Base-by-base conservation (phyloP, 2,888 invertebrate genomes). In the Drosophila siamana region DNA sequence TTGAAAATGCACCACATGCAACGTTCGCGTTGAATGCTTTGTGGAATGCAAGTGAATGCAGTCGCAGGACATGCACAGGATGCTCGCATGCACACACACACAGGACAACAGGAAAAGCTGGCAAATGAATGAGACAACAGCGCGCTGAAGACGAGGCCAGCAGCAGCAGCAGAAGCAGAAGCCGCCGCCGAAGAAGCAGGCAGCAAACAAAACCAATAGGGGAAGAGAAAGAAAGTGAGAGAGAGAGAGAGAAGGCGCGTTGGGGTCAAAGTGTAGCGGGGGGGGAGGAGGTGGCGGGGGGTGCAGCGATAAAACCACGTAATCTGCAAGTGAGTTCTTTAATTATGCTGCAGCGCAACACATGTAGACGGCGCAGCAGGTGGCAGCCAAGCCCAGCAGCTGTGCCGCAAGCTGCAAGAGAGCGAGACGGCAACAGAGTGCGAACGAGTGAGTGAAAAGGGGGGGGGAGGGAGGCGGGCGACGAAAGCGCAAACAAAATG, bases 271-370 rank as follows among this genome's bases (percentile, higher is more conserved):
- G n/a, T 4, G 24, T 7, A 2, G 5, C 15, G n/a, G 1, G 5
- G 15, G 9, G 15, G 50, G 9, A 7, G 26, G 24, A 22, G 54
- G 11, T 13, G 3, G 24, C 26, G 5, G 1, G 55, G 19, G 60
- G 43, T 33, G 0, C 13, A 19, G 11, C 6, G 28, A 77, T 87
- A 76, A 86, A 86, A 78, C 86, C 89, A 82, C 85, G 82, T 86
- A 86, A 86, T 81, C 86, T 85, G 85, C 80, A 82, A 89, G 89
- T 78, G 87, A 89, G 86, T 87, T 87, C 86, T 89, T 86, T 87
- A 86, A 86, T 86, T 89, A 86, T 89, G 88, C 82, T 82, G 81
- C 78, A 84, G 69, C 52, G 62, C 83, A 74, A 77, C 85, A 80
- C 79, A 78, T 78, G 80, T 67, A 69, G 57, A 48, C 69, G 57